Evolutionary conservation across 1,140 invertebrate species (phyloP), one percentile per base, ranked within the genome.

Genomic region (Nylanderia fulva): DNA sequence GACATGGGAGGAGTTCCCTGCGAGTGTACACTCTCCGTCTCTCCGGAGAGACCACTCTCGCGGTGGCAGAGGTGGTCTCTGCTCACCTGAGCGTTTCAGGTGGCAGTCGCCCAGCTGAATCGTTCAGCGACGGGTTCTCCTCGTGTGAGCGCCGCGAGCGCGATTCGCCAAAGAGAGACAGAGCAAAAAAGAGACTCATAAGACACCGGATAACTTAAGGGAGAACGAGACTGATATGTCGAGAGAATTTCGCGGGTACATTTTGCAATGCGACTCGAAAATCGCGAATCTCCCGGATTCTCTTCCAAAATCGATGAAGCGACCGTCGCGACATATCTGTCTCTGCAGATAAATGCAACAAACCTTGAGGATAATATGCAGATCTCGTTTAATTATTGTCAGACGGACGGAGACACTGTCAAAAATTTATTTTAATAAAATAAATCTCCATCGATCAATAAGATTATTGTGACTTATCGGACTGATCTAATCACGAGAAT

Each of bases 101-200:
- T 92, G 91, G 90, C 89, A 91, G 91, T 91, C 87, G 90, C 89
- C 87, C 90, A 86, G 91, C 90, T 85, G 91, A 91, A 91, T 89
- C 87, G 91, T 85, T 90, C 90, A 91, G 88, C 91, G 90, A 90
- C 90, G 90, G 90, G 89, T 85, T 72, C 66, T 48, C 72, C 84
- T 86, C 74, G 80, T 60, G 76, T 64, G 79, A 86, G 68, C 86
- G 86, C 77, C 77, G 84, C 80, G 87, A 79, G 85, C 77, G 64
- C 64, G 77, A 80, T 80, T 63, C 52, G 48, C 64, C 48, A 48
- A 18, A 33, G n/a, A 56, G 29, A 54, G 29, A 33, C 11, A 56
- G 29, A 54, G 29, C 21, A 11, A 56, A n/a, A 54, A 18, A 33
- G n/a, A 56, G 64, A 66, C 15, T 18, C 54, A 54, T n/a, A 8